These are phyloP conservation scores for Cladopsammia gracilis DNA, from an alignment of 64 coral and sea anemone genomes.

Conservation along the genomic window DNA sequence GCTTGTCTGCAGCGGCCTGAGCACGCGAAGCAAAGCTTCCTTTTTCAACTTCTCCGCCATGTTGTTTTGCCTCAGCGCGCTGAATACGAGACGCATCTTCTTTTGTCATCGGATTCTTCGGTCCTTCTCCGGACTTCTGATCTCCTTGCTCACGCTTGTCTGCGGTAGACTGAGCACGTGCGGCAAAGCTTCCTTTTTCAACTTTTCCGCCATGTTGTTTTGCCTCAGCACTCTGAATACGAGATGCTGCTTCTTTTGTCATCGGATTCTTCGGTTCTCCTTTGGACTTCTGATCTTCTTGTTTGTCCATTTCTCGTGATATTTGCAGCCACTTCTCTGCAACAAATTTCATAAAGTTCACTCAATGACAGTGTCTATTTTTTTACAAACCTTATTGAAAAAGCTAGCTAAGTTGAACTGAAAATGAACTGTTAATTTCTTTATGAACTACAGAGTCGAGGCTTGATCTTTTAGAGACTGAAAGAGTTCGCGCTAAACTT, in stretches of 20 bases:
- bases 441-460: too few species aligned
- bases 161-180: slow-evolving; percentile 13
- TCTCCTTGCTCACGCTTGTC: slow-evolving; percentile 10
- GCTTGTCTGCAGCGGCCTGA: slow-evolving; percentile 23
- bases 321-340: background rate
- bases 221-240: slow-evolving; percentile 25
- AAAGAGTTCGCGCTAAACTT: too few species aligned
- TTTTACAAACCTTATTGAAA: too few species aligned
- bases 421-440: too few species aligned
- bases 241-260: background rate
- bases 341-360: too few species aligned
- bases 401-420: too few species aligned
- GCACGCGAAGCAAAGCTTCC: background rate
- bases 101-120: background rate
- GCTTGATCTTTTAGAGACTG: too few species aligned
- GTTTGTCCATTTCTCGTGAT: background rate
- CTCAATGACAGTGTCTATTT: too few species aligned
- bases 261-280: background rate
- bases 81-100: slow-evolving; percentile 9
- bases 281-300: background rate
- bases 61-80: slow-evolving; percentile 1
- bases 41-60: slow-evolving; percentile 1
- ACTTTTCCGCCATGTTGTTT: slow-evolving; percentile 13
- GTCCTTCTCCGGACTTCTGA: background rate
- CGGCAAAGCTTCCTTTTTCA: background rate